These are phyloP conservation scores for Oceanodroma leucorhoa DNA, from an alignment of 2,797 vertebrate species.

Conservation along the genomic window DNA sequence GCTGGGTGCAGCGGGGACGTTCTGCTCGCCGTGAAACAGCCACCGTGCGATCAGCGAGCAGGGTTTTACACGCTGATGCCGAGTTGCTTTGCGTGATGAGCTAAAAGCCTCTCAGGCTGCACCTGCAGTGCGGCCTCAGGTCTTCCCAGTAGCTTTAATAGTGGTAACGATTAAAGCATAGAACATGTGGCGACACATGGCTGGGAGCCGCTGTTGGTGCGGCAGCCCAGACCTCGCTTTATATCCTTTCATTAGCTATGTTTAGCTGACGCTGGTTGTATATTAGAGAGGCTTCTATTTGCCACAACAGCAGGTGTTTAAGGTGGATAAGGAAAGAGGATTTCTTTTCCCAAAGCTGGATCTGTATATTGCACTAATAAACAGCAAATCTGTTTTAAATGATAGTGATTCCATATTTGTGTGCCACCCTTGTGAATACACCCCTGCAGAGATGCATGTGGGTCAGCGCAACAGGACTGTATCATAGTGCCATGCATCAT, in stretches of 20 bases:
- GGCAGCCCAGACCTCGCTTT: not conserved
- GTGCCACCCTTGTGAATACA: not conserved
- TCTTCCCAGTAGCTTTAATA: not conserved
- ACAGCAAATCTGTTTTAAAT: not conserved
- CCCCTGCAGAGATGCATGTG: not conserved
- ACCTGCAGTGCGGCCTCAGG: not conserved
- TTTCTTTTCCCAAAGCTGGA: not conserved
- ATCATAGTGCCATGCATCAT: not conserved
- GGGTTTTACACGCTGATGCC: accelerated
- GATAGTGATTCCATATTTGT: not conserved
- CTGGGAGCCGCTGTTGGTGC: not conserved
- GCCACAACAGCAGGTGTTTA: not conserved
- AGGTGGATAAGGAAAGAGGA: not conserved
- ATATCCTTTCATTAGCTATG: not conserved
- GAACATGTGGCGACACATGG: not conserved
- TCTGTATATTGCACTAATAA: not conserved
- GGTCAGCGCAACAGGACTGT: not conserved
- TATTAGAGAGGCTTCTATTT: not conserved
- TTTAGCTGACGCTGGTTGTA: not conserved
- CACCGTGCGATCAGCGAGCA: not conserved
- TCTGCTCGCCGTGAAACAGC: accelerated
- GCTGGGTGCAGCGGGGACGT: not conserved
- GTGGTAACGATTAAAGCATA: too few species aligned
- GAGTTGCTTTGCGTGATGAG: not conserved
- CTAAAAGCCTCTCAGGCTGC: not conserved